Conservation (phyloP, 1,140 invertebrate species). For the Trichonephila clavata region DNA sequence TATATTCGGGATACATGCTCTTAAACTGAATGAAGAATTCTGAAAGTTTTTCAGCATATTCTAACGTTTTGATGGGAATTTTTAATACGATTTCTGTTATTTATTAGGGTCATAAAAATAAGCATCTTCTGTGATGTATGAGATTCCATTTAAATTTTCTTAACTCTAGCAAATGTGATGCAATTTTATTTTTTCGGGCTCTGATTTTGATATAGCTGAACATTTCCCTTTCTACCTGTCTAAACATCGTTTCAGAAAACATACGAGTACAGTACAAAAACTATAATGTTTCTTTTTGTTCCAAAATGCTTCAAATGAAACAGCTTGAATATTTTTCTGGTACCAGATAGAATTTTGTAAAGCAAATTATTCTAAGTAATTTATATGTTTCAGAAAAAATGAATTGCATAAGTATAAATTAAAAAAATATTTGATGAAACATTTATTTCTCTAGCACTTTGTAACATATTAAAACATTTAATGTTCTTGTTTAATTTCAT, state of each 20-base stretch:
- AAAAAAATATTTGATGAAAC: too few relatives aligned
- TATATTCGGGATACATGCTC: too few relatives aligned
- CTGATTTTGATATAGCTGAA: background rate
- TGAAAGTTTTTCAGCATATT: too few relatives aligned
- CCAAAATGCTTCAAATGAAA: background rate
- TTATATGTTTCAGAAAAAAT: too few relatives aligned
- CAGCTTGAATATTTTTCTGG: too few relatives aligned
- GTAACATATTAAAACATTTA: too few relatives aligned
- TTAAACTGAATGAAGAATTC: too few relatives aligned
- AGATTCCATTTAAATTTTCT: constrained; percentile 11
- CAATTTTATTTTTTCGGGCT: background rate
- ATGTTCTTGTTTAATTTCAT: too few relatives aligned
- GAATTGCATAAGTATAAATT: too few relatives aligned
- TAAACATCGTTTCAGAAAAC: background rate
- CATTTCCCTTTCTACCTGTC: background rate
- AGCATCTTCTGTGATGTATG: constrained; percentile 10
- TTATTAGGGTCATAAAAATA: background rate
- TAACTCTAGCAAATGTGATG: background rate
- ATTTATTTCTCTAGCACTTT: too few relatives aligned
- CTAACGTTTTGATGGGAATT: background rate
- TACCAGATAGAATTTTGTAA: too few relatives aligned
- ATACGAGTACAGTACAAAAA: background rate
- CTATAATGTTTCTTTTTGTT: background rate
- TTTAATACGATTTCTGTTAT: constrained; percentile 3
- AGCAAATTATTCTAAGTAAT: too few relatives aligned